Evolutionary conservation across 1,140 invertebrate species (phyloP).

Genomic region (Pristionchus pacificus): DNA sequence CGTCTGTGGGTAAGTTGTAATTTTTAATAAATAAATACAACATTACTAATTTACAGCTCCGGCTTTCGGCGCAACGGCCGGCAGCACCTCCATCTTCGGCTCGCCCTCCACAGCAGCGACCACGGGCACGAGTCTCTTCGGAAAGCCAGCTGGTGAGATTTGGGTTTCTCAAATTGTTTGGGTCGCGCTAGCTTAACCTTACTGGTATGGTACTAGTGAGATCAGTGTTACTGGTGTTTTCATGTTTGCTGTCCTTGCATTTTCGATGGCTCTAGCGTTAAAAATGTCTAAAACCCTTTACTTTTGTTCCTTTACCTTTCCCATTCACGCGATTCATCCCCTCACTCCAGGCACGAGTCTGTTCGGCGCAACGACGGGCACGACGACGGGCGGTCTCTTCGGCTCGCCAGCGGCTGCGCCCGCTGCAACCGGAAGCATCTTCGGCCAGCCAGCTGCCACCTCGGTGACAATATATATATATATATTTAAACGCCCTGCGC

Average conservation of each 20-base stretch:
- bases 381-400: conserved; percentile 20
- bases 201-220: too few species aligned
- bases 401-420: background rate
- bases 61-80: background rate
- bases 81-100: background rate
- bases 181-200: too few species aligned
- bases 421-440: background rate
- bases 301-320: too few species aligned
- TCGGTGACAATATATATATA: background rate
- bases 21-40: too few species aligned
- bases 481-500: background rate
- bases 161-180: too few species aligned
- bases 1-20: too few species aligned
- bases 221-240: too few species aligned
- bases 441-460: conserved; percentile 22
- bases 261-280: too few species aligned
- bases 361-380: background rate
- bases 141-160: conserved; percentile 1
- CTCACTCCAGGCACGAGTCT: conserved; percentile 8
- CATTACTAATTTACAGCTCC: too few species aligned
- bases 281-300: too few species aligned
- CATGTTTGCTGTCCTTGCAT: too few species aligned
- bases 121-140: conserved; percentile 15
- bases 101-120: conserved; percentile 8
- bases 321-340: too few species aligned